Conservation (phyloP, 64 coral and sea anemone genomes). For the Exaiptasia diaphana region DNA sequence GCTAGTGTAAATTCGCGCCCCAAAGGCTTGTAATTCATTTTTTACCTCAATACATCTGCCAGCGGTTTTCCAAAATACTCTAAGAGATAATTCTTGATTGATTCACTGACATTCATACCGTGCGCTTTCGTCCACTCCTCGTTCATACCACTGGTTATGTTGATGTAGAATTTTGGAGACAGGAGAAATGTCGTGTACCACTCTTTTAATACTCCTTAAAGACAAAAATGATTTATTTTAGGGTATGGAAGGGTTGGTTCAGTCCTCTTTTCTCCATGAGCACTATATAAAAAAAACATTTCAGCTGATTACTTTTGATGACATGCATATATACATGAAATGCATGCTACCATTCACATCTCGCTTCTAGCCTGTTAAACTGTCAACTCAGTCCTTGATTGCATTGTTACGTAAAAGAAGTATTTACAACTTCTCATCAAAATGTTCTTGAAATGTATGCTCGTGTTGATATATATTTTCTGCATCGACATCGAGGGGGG, state of each 20-base stretch:
- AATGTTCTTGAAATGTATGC: no score
- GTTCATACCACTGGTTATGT: conserved; percentile 58
- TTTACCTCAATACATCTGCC: conserved; percentile 37
- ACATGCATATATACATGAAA: background rate
- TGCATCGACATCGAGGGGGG: no score
- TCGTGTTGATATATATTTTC: no score
- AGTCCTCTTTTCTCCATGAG: background rate
- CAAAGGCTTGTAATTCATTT: no score
- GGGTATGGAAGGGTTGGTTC: no score
- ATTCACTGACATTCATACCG: conserved; percentile 44
- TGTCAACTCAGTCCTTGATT: background rate
- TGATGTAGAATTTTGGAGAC: conserved; percentile 40
- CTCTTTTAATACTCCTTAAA: conserved; percentile 50
- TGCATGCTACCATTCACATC: background rate
- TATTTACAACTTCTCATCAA: no score
- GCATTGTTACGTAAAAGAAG: background rate
- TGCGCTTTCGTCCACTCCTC: conserved; percentile 20
- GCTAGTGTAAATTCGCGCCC: no score
- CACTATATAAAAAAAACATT: background rate
- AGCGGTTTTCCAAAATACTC: conserved; percentile 68
- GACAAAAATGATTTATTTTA: background rate
- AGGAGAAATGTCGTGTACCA: conserved; percentile 35
- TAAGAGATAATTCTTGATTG: conserved; percentile 53
- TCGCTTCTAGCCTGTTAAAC: background rate
- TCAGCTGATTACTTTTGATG: background rate